Evolutionary conservation across 2,797 vertebrate genomes (phyloP).

Genomic region (Hippocampus kuda): DNA sequence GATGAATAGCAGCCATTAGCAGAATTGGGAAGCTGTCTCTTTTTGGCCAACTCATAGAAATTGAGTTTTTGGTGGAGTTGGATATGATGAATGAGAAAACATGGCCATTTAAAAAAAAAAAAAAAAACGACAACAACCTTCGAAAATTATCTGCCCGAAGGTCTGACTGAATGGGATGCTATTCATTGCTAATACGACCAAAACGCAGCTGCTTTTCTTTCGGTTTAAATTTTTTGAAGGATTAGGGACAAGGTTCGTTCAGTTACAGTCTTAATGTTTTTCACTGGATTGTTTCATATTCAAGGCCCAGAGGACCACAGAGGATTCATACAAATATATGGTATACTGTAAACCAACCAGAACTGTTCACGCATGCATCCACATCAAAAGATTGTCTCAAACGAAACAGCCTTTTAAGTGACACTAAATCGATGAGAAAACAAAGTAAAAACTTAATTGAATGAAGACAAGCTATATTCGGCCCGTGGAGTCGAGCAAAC

Average conservation of each 20-base stretch:
- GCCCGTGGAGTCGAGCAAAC: too few relatives aligned
- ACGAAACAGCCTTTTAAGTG: too few relatives aligned
- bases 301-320: too few relatives aligned
- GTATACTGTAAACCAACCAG: too few relatives aligned
- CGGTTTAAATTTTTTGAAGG: neutral
- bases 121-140: neutral
- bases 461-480: too few relatives aligned
- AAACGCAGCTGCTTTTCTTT: neutral
- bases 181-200: slow-evolving; percentile 6
- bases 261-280: neutral
- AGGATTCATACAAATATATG: too few relatives aligned
- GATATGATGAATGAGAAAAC: slow-evolving; percentile 35
- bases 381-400: too few relatives aligned
- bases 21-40: slow-evolving; percentile 31
- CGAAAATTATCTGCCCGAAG: too few relatives aligned
- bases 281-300: neutral
- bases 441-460: too few relatives aligned
- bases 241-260: neutral
- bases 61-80: slow-evolving; percentile 19
- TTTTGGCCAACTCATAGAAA: slow-evolving; percentile 34
- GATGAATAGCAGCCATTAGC: slow-evolving; percentile 49
- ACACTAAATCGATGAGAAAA: too few relatives aligned
- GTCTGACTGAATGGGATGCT: slow-evolving; percentile 8
- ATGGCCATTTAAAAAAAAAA: neutral
- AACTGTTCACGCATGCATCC: too few relatives aligned